A percentile compares a stretch with the other conserved stretches of the same genome.
phyloP scores from a whole-genome alignment of 1,140 invertebrate species.

The Steinernema feltiae region DNA sequence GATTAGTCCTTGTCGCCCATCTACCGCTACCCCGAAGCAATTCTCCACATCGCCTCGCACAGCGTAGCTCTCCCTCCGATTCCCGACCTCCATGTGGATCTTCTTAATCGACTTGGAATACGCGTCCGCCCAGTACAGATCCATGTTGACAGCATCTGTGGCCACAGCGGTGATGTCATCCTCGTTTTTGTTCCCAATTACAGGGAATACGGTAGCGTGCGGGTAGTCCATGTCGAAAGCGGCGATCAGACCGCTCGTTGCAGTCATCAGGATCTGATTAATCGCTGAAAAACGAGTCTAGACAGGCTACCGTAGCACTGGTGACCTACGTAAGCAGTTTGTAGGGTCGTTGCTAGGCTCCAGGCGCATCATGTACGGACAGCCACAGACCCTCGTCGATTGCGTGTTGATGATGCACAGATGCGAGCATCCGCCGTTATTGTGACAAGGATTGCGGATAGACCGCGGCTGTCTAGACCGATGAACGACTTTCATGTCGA shows the following conservation, averaged over 20 bases:
- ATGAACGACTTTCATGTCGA: conserved; percentile 78
- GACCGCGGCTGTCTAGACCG: conserved; percentile 68
- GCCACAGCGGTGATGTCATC: conserved; percentile 25
- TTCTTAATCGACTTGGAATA: not conserved
- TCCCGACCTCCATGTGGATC: not conserved
- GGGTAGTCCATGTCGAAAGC: conserved; percentile 24
- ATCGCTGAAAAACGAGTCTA: conserved; percentile 49
- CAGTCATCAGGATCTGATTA: conserved; percentile 31
- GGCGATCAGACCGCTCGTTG: conserved; percentile 5
- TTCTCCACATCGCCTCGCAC: not conserved
- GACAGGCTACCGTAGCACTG: not conserved
- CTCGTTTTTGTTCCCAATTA: conserved; percentile 21
- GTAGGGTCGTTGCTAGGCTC: not conserved
- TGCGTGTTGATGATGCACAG: conserved; percentile 62
- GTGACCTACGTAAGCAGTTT: not conserved
- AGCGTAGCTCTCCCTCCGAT: not conserved
- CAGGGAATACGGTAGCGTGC: conserved; percentile 16
- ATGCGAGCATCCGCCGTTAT: conserved; percentile 67
- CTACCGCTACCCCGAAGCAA: not conserved
- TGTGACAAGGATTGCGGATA: conserved; percentile 64
- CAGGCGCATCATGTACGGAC: not conserved
- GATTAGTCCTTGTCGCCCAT: not conserved
- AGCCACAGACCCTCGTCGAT: not conserved
- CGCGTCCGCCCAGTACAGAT: not conserved
- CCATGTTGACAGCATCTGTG: not conserved